These are phyloP conservation scores for Hipparchia semele DNA, from an alignment of 2,888 invertebrate genomes.

Conservation along the genomic window DNA sequence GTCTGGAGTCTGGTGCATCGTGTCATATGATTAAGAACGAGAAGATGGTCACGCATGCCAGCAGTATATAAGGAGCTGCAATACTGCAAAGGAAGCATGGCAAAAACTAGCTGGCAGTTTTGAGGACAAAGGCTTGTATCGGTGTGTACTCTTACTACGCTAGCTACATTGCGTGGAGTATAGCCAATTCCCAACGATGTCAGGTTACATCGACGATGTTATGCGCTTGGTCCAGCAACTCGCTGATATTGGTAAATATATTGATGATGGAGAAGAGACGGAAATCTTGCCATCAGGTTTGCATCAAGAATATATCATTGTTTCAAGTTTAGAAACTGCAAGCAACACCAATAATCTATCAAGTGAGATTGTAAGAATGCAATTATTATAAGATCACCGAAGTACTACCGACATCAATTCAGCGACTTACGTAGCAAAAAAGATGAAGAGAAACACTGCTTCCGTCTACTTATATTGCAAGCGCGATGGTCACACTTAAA, in stretches of 20 bases:
- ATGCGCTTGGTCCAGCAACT: neutral
- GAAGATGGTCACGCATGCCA: no score
- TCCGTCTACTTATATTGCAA: no score
- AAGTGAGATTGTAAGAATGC: conserved; percentile 15
- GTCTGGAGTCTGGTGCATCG: no score
- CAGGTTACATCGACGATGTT: neutral
- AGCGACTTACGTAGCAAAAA: neutral
- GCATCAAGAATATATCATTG: neutral
- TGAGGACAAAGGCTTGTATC: no score
- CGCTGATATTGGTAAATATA: neutral
- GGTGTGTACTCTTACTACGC: no score
- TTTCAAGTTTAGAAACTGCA: neutral
- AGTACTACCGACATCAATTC: neutral
- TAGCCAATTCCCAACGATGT: no score
- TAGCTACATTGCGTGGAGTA: no score
- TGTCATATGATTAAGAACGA: no score
- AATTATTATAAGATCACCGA: conserved; percentile 4
- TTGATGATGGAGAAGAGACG: neutral
- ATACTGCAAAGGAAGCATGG: no score
- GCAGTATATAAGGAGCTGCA: no score
- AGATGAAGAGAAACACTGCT: neutral
- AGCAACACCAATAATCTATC: neutral
- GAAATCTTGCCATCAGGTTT: neutral
- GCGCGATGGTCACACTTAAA: neutral
- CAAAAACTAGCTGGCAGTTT: no score